Base-by-base conservation (phyloP, 2,888 invertebrate species). In the Synanthedon andrenaeformis region DNA sequence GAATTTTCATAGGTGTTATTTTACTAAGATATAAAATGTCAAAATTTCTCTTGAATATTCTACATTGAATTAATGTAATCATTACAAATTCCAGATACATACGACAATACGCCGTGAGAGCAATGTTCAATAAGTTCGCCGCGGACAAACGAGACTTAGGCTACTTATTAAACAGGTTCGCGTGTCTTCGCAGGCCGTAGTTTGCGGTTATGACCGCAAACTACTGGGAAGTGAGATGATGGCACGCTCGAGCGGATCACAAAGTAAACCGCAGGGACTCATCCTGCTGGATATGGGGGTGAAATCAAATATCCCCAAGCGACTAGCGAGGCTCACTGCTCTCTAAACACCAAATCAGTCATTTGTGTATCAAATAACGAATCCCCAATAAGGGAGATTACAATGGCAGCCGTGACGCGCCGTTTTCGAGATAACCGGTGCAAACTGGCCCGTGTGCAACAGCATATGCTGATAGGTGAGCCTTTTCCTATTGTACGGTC, bases 161-260 rank as follows among this genome's bases (percentile, higher is more conserved):
- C 58, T 45, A 45, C 51, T 59, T 59, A 70, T 64, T 61, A 70
- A 82, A 83, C 84, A 67, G 82, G 81, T 84, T 82, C 72, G 67
- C 70, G 60, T 57, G 72, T 66, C 68, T 65, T 66, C 67, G 35
- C 65, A 64, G 68, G 59, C 63, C 69, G 65, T 66, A 72, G 80
- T 78, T 78, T 84, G 82, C 76, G 85, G 85, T 84, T 74, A 69
- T 75, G 70, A 69, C 71, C 13, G 52, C 42, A 17, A 41, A 41
- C 42, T 19, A 42, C 52, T 49, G 17, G 51, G 65, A 62, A 63
- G 66, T 71, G 67, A 63, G 73, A 70, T 69, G 67, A 70, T 67
- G 68, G 71, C 69, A 75, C 74, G 76, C 74, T 74, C 69, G 73
- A 70, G 56, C 66, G 76, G 60, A 76, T 74, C 80, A 76, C 82